Conservation (phyloP, 2,113 vertebrate genomes). For the Steatornis caripensis region DNA sequence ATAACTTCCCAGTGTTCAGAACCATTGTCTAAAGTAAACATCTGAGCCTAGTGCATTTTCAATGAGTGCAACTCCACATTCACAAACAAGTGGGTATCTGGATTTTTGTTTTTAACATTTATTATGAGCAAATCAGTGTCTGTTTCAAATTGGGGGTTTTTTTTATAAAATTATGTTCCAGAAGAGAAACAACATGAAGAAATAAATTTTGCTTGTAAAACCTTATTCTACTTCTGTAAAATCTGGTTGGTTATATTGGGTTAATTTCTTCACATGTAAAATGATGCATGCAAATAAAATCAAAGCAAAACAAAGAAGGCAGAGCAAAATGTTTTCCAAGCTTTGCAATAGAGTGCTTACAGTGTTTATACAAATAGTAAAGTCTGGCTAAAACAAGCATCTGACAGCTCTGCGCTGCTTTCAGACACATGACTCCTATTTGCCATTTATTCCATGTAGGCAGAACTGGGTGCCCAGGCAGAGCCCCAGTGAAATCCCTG, state of each 20-base stretch:
- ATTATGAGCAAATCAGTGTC: neutral
- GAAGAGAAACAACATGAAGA: neutral
- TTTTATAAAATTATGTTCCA: neutral
- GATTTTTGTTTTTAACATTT: neutral
- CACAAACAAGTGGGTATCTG: neutral
- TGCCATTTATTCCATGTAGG: neutral
- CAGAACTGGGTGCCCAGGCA: slow-evolving; percentile 19
- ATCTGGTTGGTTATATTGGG: neutral
- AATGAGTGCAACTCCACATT: rapidly evolving
- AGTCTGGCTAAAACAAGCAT: slow-evolving; percentile 43
- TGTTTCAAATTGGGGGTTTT: neutral
- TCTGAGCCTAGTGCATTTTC: neutral
- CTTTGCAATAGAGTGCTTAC: slow-evolving; percentile 6
- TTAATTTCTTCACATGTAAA: slow-evolving; percentile 10
- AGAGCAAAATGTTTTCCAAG: slow-evolving; percentile 41
- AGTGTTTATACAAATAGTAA: slow-evolving; percentile 49
- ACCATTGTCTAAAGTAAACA: neutral
- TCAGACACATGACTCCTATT: slow-evolving; percentile 13
- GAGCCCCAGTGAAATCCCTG: neutral
- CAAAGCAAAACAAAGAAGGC: slow-evolving; percentile 30
- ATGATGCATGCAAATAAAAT: slow-evolving; percentile 28
- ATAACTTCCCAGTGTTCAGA: neutral
- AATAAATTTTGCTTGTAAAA: neutral
- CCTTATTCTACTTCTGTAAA: neutral
- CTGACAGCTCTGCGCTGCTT: slow-evolving; percentile 7